phyloP scores from a whole-genome alignment of 2,113 vertebrate genomes.

The Helogale parvula region DNA sequence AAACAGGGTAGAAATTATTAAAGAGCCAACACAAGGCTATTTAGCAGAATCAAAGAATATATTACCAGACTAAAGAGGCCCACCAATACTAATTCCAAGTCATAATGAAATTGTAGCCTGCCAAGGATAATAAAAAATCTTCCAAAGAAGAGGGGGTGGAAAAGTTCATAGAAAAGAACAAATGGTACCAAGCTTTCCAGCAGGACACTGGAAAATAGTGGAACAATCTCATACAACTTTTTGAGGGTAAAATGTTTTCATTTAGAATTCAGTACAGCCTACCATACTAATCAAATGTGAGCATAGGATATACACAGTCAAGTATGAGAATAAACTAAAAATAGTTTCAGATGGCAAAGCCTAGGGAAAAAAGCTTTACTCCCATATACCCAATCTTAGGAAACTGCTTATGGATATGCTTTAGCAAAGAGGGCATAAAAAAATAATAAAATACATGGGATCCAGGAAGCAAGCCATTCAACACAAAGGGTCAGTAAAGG shows the following conservation, averaged over 20 bases:
- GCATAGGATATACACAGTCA: background rate
- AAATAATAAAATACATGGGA: background rate
- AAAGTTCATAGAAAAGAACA: background rate
- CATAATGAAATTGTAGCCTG: background rate
- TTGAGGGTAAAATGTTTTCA: background rate
- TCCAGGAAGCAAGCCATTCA: background rate
- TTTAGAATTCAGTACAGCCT: background rate
- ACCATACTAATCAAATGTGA: background rate
- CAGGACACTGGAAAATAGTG: background rate
- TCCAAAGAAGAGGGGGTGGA: background rate
- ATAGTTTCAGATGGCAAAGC: background rate
- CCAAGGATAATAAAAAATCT: background rate
- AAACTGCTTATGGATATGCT: background rate
- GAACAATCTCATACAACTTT: background rate
- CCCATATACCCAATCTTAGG: background rate
- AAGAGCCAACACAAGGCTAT: background rate
- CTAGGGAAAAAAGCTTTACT: background rate
- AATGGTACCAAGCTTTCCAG: background rate
- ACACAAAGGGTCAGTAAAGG: background rate
- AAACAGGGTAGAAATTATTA: background rate
- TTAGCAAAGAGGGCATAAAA: background rate
- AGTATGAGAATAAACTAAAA: background rate
- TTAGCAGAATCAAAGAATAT: background rate
- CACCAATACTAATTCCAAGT: background rate
- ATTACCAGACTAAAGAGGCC: background rate